phyloP scores from a whole-genome alignment of 2,797 vertebrate species.

The Alca torda region DNA sequence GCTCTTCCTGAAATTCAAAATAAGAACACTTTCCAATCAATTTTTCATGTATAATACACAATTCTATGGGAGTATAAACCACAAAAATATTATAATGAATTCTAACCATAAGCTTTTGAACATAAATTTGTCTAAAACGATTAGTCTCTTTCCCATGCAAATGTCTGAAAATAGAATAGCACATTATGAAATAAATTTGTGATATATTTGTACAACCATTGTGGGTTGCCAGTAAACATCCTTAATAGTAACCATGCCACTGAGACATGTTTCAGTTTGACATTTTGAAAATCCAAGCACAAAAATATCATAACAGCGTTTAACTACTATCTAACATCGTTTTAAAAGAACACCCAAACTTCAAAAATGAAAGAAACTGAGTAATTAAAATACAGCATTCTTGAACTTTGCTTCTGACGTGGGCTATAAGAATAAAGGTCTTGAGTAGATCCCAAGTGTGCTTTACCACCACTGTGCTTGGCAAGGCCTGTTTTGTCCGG shows the following conservation, averaged over 20 bases:
- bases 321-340: not conserved
- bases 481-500: not conserved
- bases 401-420: not conserved
- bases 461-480: fast-evolving
- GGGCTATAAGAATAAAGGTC: not conserved
- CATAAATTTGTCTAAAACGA: not conserved
- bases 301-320: not conserved
- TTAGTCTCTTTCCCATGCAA: not conserved
- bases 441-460: not conserved
- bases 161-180: not conserved
- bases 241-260: not conserved
- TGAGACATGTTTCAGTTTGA: not conserved
- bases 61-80: not conserved
- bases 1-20: not conserved
- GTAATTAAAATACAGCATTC: not conserved
- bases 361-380: not conserved
- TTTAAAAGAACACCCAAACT: not conserved
- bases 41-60: not conserved
- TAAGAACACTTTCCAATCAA: not conserved
- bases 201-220: not conserved
- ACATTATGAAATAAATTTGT: not conserved
- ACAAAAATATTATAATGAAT: not conserved
- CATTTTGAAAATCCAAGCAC: not conserved
- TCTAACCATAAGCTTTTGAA: not conserved
- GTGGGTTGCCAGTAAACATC: not conserved